Base-by-base conservation (phyloP, 2,888 invertebrate species). In the Epiblema foenella region DNA sequence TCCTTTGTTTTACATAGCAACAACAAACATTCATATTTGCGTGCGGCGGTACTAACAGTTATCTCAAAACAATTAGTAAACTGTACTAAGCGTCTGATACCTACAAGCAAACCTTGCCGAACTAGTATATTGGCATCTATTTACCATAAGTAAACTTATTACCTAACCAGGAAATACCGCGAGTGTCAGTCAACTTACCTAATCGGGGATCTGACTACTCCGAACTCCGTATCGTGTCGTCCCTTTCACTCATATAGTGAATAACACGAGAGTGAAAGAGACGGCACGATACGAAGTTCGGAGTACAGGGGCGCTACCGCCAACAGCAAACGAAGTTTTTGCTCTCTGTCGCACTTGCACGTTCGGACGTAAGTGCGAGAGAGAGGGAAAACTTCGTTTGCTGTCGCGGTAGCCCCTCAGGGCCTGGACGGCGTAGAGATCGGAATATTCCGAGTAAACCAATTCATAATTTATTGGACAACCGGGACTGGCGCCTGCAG, bases 131-230 rank as follows among this genome's bases (percentile, higher is more conserved):
- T n/a, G 52, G 59, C 65, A 49, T 12, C 33, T 71, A 56, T 66
- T 71, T 67, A 62, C 20, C 67, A 57, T 71, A 71, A 67, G 71
- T 62, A 67, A 71, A 71, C 52, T 49, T 17, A 29, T n/a, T 49
- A 49, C 24, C 24, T 11, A 46, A 66, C 37, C 71, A 71, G 71
- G 66, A 71, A 66, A 71, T 71, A 56, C 71, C 71, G 15, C 56
- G 15, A 39, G 66, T 71, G 71, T 71, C 71, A 71, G 60, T 67
- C 71, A 71, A 71, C 71, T 67, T 71, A 62, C 70, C 54, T 67
- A 71, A 71, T 70, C 69, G 54, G 59, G 29, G 54, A 70, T 66
- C 71, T 66, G 65, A n/a, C n/a, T n/a, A n/a, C n/a, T n/a, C n/a
- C n/a, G n/a, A n/a, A n/a, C n/a, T n/a, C n/a, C n/a, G n/a, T n/a